Conservation (phyloP, 2,888 invertebrate genomes). For the Eubasilissa splendida region DNA sequence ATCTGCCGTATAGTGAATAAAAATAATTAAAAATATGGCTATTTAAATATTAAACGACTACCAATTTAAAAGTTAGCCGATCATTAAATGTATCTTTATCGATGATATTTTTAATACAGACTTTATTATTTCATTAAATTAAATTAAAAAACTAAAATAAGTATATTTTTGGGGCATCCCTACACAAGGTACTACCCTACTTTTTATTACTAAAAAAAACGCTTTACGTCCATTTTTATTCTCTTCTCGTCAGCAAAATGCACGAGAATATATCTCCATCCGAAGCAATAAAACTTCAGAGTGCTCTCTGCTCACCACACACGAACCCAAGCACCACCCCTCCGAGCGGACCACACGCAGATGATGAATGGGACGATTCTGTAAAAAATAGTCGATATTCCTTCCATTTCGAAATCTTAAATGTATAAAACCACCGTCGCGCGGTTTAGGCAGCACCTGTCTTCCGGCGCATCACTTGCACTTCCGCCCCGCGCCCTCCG, state of each 20-base stretch:
- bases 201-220: conserved; percentile 28
- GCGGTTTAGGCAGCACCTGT: conserved; percentile 48
- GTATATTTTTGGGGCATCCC: no score
- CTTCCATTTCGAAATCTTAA: background rate
- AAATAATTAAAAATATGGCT: no score
- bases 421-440: background rate
- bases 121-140: no score
- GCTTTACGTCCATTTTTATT: conserved; percentile 16
- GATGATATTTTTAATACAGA: no score
- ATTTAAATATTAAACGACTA: no score
- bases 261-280: background rate
- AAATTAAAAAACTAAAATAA: no score
- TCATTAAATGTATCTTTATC: no score
- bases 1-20: no score
- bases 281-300: conserved; percentile 6
- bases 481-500: conserved; percentile 36
- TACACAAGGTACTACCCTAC: no score
- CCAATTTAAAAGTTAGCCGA: no score
- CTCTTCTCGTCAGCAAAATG: conserved; percentile 16
- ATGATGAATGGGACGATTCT: conserved; percentile 16
- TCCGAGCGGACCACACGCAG: conserved; percentile 24
- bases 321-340: background rate
- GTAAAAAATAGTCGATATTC: conserved; percentile 29
- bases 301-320: background rate
- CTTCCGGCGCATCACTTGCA: conserved; percentile 52